Conservation (phyloP, 2,113 vertebrate species). For the Eurypyga helias region DNA sequence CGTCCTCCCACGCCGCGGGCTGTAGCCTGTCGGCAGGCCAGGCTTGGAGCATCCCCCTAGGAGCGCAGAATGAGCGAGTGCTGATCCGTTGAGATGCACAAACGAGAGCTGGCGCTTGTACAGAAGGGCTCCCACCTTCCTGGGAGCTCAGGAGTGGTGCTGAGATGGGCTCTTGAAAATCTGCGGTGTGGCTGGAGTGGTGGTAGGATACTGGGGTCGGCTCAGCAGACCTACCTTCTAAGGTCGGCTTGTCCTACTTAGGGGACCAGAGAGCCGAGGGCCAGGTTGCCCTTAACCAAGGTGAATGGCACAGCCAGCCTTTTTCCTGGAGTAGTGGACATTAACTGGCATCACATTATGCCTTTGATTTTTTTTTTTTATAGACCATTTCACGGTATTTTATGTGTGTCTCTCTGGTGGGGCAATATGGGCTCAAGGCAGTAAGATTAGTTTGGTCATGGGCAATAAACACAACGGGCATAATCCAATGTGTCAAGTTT, state of each 20-base stretch:
- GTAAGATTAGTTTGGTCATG: conserved; percentile 27
- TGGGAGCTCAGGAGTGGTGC: neutral
- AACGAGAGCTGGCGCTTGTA: neutral
- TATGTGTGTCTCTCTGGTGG: neutral
- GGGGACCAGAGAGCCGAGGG: neutral
- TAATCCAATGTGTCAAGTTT: neutral
- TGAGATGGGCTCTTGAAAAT: neutral
- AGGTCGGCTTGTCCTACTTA: neutral
- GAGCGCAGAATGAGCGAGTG: rapidly evolving
- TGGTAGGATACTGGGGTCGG: neutral
- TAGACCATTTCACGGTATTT: neutral
- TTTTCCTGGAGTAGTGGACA: neutral
- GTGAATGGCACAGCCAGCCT: neutral
- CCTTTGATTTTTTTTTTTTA: neutral
- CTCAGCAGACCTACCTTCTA: neutral
- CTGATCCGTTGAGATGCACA: rapidly evolving
- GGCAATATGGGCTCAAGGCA: neutral
- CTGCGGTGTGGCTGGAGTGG: neutral
- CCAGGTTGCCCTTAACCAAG: neutral
- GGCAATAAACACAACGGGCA: conserved; percentile 17
- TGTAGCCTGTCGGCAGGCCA: neutral
- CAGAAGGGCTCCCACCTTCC: neutral
- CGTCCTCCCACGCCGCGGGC: rapidly evolving
- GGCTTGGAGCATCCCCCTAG: neutral
- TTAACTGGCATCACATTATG: neutral